Evolutionary conservation across 64 coral and sea anemone genomes (phyloP).

Genomic region (Hydrozoanthus tunicans): DNA sequence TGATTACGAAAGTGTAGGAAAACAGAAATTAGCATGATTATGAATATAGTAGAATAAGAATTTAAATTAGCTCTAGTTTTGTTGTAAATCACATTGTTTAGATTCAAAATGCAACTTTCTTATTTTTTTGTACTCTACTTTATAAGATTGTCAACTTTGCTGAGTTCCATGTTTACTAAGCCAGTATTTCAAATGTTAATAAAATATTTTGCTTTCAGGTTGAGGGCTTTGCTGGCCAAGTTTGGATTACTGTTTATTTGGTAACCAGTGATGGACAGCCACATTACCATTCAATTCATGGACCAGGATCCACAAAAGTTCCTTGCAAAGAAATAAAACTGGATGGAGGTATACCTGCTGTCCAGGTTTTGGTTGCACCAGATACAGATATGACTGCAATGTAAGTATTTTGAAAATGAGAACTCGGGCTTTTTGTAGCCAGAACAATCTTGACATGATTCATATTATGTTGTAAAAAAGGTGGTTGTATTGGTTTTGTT

Average conservation of each 20-base stretch:
- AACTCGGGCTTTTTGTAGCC: not conserved
- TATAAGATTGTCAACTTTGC: too few relatives aligned
- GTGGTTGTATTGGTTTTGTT: too few relatives aligned
- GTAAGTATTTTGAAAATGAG: slow-evolving; percentile 55
- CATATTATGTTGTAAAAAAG: not conserved
- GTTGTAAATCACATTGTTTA: not conserved
- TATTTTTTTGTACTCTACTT: not conserved
- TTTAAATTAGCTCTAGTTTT: not conserved
- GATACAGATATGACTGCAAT: slow-evolving; percentile 97
- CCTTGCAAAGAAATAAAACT: slow-evolving; percentile 90
- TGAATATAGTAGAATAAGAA: not conserved
- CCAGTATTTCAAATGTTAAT: too few relatives aligned
- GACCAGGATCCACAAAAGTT: slow-evolving; percentile 98
- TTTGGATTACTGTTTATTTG: slow-evolving; percentile 95
- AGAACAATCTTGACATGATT: not conserved
- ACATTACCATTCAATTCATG: slow-evolving; percentile 96
- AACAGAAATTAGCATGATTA: not conserved
- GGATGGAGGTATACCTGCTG: slow-evolving; percentile 81
- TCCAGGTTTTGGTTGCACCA: slow-evolving; percentile 91
- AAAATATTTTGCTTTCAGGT: slow-evolving; percentile 49
- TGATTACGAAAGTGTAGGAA: too few relatives aligned
- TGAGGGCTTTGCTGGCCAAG: slow-evolving; percentile 74
- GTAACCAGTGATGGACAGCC: slow-evolving; percentile 84
- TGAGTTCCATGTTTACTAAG: not conserved
- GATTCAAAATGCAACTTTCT: not conserved